Evolutionary conservation across 2,113 vertebrate genomes (phyloP), one percentile per base, ranked within the genome.

Genomic region (Condylura cristata): DNA sequence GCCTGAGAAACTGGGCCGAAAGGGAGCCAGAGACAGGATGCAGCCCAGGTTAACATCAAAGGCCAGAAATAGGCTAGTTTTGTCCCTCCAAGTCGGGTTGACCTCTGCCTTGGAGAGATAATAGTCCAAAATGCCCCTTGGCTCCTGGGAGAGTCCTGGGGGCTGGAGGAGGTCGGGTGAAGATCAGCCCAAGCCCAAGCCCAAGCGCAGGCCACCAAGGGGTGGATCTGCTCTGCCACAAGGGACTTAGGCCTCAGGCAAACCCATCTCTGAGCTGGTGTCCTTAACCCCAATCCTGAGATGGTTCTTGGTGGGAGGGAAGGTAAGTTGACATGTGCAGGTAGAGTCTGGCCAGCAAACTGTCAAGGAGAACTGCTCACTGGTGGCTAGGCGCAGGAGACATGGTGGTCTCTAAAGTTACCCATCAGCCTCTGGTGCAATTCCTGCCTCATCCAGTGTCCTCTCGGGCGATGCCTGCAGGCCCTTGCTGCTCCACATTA

Each of bases 171-270:
- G 76, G 18, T 6, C 16, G 44, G 51, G n/a, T 39, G 41, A 28
- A 51, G 56, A 32, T 24, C 44, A 48, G 60, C 61, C 30, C 32
- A 6, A 56, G 39, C 61, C 28, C 13, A 4, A 20, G 26, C 5
- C 0, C 9, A 56, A 32, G 37, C 9, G 3, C 2, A 28, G 48
- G 78, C 65, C 0, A 1, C 66, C 32, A 11, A 65, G 12, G 3
- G 9, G 28, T 44, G 22, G 17, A 9, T 30, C 30, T 41, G 56
- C 46, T 65, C 1, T 58, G 58, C 34, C 39, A 48, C 48, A 32
- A 8, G 20, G 1, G 8, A 28, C 68, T 41, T 37, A 17, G 41
- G 13, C 16, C 22, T 46, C 24, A 44, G 66, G 34, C n/a, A 37
- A 70, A 34, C 20, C 37, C 20, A 18, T 28, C 48, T 66, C 46